These are phyloP conservation scores for Thalassophryne amazonica DNA, from an alignment of 2,797 vertebrate genomes.

Conservation along the genomic window DNA sequence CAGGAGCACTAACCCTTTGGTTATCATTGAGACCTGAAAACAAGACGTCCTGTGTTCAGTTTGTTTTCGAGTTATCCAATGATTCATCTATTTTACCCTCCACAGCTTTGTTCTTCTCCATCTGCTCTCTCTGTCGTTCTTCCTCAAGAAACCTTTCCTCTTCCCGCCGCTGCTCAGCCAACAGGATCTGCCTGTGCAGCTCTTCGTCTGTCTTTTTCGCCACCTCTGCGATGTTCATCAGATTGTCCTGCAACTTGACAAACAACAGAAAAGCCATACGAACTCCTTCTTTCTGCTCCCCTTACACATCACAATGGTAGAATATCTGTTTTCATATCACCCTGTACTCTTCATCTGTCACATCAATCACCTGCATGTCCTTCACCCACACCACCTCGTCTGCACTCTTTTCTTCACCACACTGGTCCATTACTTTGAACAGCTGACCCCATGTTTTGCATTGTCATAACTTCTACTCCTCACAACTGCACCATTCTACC, in stretches of 20 bases:
- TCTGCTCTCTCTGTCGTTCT: constrained; percentile 87
- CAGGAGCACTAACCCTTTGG: too few relatives aligned
- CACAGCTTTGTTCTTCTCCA: constrained; percentile 91
- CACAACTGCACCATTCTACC: too few relatives aligned
- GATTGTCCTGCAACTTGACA: constrained; percentile 75
- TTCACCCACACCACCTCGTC: too few relatives aligned
- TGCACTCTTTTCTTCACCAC: too few relatives aligned
- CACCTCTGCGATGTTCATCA: constrained; percentile 65
- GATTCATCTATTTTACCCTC: constrained; percentile 79
- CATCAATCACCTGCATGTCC: too few relatives aligned
- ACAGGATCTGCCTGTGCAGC: constrained; percentile 86
- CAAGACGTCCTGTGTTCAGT: not conserved
- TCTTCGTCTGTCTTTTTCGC: constrained; percentile 89
- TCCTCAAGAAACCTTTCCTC: constrained; percentile 90
- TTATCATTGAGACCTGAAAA: not conserved
- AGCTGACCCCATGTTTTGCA: too few relatives aligned
- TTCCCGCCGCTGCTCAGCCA: constrained; percentile 91
- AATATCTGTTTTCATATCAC: too few relatives aligned
- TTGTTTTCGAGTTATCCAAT: not conserved
- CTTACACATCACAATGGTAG: too few relatives aligned
- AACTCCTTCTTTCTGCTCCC: too few relatives aligned
- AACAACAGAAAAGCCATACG: constrained; percentile 3
- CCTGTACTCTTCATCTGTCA: too few relatives aligned
- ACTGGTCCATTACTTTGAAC: too few relatives aligned
- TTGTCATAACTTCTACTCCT: too few relatives aligned